Evolutionary conservation across 1,140 invertebrate species (phyloP).

Genomic region (Trichonephila clavipes): DNA sequence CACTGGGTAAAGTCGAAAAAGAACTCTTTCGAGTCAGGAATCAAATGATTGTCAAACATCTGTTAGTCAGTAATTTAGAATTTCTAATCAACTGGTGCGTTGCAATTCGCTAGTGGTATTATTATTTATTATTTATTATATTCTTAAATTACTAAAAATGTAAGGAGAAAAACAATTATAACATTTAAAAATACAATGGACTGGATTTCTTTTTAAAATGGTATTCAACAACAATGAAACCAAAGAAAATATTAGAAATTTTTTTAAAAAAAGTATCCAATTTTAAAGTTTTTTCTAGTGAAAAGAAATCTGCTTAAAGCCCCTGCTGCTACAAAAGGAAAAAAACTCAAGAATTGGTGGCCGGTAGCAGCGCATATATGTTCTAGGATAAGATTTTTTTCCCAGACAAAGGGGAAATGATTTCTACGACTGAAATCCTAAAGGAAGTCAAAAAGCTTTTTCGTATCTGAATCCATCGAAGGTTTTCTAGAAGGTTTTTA

Average conservation of each 20-base stretch:
- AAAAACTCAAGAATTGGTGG: neutral
- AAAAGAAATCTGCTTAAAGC: conserved; percentile 3
- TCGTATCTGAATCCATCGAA: neutral
- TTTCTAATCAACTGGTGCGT: too few species aligned
- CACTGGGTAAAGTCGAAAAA: too few species aligned
- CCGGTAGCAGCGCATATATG: neutral
- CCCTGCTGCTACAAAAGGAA: neutral
- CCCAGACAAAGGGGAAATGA: neutral
- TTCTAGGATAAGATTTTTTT: neutral
- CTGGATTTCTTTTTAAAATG: too few species aligned
- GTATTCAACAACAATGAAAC: too few species aligned
- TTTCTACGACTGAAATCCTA: neutral
- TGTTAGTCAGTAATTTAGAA: too few species aligned
- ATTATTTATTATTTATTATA: too few species aligned
- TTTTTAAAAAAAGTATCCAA: neutral
- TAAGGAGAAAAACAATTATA: too few species aligned
- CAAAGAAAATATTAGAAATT: neutral
- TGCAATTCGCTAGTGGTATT: too few species aligned
- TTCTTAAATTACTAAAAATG: too few species aligned
- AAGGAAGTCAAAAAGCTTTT: neutral
- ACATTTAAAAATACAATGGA: too few species aligned
- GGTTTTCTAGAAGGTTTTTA: neutral
- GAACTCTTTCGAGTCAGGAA: too few species aligned
- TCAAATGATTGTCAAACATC: too few species aligned
- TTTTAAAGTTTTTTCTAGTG: neutral